phyloP scores from a whole-genome alignment of 2,113 vertebrate species.

The Hemicordylus capensis region DNA sequence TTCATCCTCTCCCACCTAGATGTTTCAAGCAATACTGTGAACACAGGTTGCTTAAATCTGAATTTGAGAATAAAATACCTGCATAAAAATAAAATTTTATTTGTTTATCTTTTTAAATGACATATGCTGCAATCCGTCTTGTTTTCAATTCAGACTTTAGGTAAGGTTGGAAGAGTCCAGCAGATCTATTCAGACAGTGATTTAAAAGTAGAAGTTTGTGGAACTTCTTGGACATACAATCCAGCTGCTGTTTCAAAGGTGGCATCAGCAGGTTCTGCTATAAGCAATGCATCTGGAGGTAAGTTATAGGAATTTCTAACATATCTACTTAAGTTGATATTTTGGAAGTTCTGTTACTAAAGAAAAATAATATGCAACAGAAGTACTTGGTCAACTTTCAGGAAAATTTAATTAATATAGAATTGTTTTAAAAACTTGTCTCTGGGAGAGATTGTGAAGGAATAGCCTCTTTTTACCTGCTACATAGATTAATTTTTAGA shows the following conservation, averaged over 20 bases:
- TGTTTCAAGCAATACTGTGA: background rate
- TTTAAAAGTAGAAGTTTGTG: conserved; percentile 98
- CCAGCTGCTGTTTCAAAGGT: conserved; percentile 98
- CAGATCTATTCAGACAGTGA: conserved; percentile 99
- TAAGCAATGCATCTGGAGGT: conserved; percentile 98
- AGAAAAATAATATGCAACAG: background rate
- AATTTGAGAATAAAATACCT: background rate
- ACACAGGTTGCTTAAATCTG: background rate
- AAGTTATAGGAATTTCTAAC: conserved; percentile 57
- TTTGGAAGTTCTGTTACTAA: background rate
- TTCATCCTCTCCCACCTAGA: background rate
- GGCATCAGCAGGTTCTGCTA: conserved; percentile 93
- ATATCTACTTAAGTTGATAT: background rate
- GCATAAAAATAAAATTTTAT: background rate
- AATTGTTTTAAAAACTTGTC: background rate
- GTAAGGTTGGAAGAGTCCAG: conserved; percentile 97
- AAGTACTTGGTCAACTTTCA: background rate
- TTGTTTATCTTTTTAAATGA: background rate
- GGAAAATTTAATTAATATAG: background rate
- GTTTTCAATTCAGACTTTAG: conserved; percentile 86
- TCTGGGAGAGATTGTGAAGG: background rate
- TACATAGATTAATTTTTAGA: background rate
- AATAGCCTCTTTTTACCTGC: background rate
- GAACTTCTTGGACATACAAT: conserved; percentile 99
- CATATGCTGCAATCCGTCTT: conserved; percentile 9